Base-by-base conservation (phyloP, 1,140 invertebrate species). In the Drosophila truncata region DNA sequence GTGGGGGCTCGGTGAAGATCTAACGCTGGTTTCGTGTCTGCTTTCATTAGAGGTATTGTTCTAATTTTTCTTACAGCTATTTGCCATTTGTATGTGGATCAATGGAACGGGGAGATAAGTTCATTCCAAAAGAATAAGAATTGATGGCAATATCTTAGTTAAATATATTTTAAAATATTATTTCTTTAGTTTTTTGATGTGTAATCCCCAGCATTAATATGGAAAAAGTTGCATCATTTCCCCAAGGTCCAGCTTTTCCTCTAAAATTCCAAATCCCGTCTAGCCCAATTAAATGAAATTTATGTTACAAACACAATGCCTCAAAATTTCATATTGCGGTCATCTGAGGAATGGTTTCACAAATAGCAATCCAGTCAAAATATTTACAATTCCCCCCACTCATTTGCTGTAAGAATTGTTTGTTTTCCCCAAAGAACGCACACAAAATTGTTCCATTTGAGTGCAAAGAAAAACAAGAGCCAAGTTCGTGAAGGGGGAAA, bases 331-430 rank as follows among this genome's bases (percentile, higher is more conserved):
- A 76, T 73, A 85, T 84, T 88, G 80, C 84, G 85, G 85, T 88
- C 85, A 85, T 65, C 77, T 66, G 55, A 55, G 64, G 57, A 81
- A 84, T 90, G 81, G 55, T 70, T 66, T 80, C 79, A 90, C 70
- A 79, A 88, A 88, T 82, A 90, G 85, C 62, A 54, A 54, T 64
- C 63, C 72, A 74, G 71, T 33, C n/a, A 23, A 59, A 57, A 63
- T 69, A 77, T 81, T 82, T 70, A 44, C 61, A 77, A 35, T 62
- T 75, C 8, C 35, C 52, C 54, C 47, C 20, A 7, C 18, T 7
- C 39, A 18, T 47, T 42, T 16, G 61, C n/a, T 50, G 71, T 57
- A 59, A 37, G 37, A 49, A 42, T 67, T 86, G 75, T 76, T 83
- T 87, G 39, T 54, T 74, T 55, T 73, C 20, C 58, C 16, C 13